A percentile compares a stretch with the other conserved stretches of the same genome.
Conservation (phyloP, 1,140 invertebrate species). For the Drosophila nigromelanica region DNA sequence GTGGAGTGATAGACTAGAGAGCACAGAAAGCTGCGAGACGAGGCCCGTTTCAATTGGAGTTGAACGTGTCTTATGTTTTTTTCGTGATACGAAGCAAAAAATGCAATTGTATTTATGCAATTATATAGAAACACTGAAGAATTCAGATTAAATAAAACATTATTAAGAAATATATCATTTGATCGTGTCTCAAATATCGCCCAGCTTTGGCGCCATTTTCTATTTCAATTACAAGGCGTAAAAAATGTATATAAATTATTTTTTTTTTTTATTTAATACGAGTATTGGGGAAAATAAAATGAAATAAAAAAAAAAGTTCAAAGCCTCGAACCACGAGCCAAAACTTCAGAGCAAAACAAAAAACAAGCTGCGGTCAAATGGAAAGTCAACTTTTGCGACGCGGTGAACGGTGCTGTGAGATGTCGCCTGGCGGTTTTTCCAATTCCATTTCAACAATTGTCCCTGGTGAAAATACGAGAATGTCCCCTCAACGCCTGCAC, state of each 20-base stretch:
- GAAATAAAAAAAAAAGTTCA: constrained; percentile 52
- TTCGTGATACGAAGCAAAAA: no score
- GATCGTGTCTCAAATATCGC: not conserved
- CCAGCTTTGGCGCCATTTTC: constrained; percentile 37
- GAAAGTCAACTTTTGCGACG: constrained; percentile 68
- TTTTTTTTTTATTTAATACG: constrained; percentile 31
- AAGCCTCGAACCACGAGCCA: constrained; percentile 67
- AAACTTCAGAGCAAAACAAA: constrained; percentile 42
- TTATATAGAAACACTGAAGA: no score
- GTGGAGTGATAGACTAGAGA: not conserved
- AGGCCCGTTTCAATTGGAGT: not conserved
- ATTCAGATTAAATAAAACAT: not conserved
- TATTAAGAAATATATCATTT: not conserved
- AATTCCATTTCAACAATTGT: constrained; percentile 57
- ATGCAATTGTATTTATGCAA: no score
- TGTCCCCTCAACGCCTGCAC: not conserved
- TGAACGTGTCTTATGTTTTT: not conserved
- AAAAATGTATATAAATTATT: constrained; percentile 41
- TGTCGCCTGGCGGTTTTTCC: constrained; percentile 66
- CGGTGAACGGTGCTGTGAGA: constrained; percentile 45
- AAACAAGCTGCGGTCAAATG: constrained; percentile 75
- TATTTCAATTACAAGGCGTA: constrained; percentile 27
- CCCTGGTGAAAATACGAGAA: constrained; percentile 40
- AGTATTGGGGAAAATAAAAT: constrained; percentile 33
- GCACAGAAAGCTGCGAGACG: not conserved